Percentiles rank a stretch among this genome's conserved stretches.
phyloP scores from a whole-genome alignment of 1,140 invertebrate species.

The Cataglyphis hispanica region DNA sequence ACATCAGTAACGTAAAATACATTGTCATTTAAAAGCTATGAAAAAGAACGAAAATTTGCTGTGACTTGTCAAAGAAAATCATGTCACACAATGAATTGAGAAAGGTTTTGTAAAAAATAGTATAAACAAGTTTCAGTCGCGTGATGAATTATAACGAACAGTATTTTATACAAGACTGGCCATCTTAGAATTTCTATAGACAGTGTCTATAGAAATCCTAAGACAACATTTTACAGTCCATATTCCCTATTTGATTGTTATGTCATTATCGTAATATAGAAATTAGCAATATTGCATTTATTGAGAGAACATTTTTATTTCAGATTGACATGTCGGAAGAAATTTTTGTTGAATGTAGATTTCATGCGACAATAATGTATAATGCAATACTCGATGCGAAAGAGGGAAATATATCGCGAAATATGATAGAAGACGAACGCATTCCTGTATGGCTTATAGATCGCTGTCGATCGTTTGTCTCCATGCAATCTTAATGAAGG shows the following conservation, averaged over 20 bases:
- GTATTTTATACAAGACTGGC: neutral
- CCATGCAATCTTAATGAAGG: slow-evolving; percentile 30
- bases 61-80: neutral
- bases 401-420: neutral
- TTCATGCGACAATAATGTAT: neutral
- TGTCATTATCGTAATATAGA: neutral
- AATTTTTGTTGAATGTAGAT: slow-evolving; percentile 5
- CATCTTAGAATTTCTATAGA: neutral
- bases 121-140: neutral
- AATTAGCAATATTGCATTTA: neutral
- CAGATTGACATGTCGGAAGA: neutral
- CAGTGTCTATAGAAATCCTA: slow-evolving; percentile 23
- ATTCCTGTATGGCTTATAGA: neutral
- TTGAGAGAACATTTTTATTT: neutral
- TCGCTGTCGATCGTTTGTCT: neutral
- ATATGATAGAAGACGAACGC: neutral
- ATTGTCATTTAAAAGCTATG: neutral
- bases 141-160: neutral
- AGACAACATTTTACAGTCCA: neutral
- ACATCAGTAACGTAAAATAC: neutral
- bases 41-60: neutral
- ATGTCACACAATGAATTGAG: neutral
- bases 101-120: neutral
- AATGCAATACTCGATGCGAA: neutral
- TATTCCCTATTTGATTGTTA: neutral